Evolutionary conservation across 2,797 vertebrate genomes (phyloP), one percentile per base, ranked within the genome.

Genomic region (Coregonus suidteri): DNA sequence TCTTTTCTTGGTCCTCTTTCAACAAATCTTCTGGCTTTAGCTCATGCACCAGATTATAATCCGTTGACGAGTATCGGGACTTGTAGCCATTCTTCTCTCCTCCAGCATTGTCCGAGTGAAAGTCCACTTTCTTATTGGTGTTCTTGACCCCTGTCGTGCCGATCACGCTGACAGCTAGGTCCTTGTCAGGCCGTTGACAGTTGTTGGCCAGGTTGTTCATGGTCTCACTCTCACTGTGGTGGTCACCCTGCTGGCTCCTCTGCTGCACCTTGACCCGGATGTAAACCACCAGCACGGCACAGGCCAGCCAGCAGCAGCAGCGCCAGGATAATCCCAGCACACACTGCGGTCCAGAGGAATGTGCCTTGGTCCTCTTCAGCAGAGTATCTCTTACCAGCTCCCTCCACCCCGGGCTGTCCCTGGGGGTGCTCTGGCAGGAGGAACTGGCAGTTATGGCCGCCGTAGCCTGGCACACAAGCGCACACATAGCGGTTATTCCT

Each of bases 201-300:
- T 95, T 98, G 90, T 95, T 98, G 14, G 97, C 96, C 87, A 99
- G 90, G 91, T 99, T 99, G 93, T 99, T 99, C 98, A 99, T 99
- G 83, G 98, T 99, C 87, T 99, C 98, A 0, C 94, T 94, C 91
- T 99, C 98, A 0, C 93, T 95, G 69, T 94, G 93, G 79, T 92
- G 93, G 35, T 95, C 93, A 0, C 95, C 89, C 0, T 93, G 93
- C 75, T 94, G 96, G 82, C 90, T 93, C 80, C 88, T 93, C 81
- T 96, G 95, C 86, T 98, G 97, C 78, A 96, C 90, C 83, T 96
- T 95, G 72, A 99, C 94, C 75, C 97, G 95, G 78, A 97, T 0
- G 0, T 95, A 98, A 81, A 99, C 96, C 0, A 96, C 94, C 73
- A 96, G 79, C 5, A 98, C 93, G 0, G 97, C 96, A 1, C 96